Percentiles rank a stretch among this genome's conserved stretches.
phyloP scores from a whole-genome alignment of 2,888 invertebrate species.

The Ormia ochracea region DNA sequence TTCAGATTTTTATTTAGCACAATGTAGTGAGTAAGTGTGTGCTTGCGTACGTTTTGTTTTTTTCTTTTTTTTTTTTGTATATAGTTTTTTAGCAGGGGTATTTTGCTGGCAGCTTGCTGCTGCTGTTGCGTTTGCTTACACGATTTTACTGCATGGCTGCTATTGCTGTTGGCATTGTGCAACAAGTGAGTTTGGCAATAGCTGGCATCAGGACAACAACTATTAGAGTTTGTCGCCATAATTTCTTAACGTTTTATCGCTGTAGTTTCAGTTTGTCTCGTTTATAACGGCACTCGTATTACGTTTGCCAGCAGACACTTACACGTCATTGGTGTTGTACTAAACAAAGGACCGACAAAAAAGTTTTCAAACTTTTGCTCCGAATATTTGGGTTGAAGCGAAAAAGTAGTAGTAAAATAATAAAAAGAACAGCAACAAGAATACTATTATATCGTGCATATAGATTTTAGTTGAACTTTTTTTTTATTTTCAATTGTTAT shows the following conservation, averaged over 20 bases:
- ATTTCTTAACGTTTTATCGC: constrained; percentile 51
- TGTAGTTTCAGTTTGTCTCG: neutral
- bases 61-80: no score
- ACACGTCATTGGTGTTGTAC: constrained; percentile 53
- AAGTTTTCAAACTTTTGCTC: constrained; percentile 45
- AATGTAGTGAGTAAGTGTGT: constrained; percentile 3
- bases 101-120: constrained; percentile 14
- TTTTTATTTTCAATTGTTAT: neutral
- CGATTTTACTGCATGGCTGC: constrained; percentile 41
- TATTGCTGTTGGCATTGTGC: constrained; percentile 73
- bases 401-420: no score
- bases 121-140: constrained; percentile 34
- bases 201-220: constrained; percentile 75
- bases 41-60: neutral
- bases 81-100: constrained; percentile 9
- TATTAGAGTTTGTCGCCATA: constrained; percentile 55
- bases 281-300: constrained; percentile 27
- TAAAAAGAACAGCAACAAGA: neutral
- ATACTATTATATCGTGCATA: constrained; percentile 24
- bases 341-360: constrained; percentile 13
- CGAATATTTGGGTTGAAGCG: constrained; percentile 42
- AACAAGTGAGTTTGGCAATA: constrained; percentile 78
- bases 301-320: constrained; percentile 49
- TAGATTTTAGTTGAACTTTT: constrained; percentile 24
- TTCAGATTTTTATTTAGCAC: neutral